Conservation (phyloP, 2,888 invertebrate genomes). For the Nipponacmea schrenckii region DNA sequence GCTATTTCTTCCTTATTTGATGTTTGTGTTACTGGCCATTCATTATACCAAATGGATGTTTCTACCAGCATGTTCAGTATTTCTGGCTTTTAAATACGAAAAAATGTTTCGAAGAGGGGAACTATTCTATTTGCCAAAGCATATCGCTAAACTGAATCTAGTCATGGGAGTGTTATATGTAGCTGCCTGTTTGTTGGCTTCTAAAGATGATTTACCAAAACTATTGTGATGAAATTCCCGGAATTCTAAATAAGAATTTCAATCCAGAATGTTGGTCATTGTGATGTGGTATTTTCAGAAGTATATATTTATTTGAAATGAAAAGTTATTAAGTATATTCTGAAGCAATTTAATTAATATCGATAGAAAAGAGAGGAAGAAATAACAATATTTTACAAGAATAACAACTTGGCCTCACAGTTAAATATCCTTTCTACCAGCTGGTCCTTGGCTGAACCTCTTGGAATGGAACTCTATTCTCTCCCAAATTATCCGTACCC, state of each 20-base stretch:
- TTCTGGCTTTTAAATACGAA: constrained; percentile 89
- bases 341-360: too few relatives aligned
- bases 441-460: too few relatives aligned
- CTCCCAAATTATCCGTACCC: too few relatives aligned
- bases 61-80: constrained; percentile 86
- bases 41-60: constrained; percentile 89
- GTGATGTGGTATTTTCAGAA: too few relatives aligned
- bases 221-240: constrained; percentile 20
- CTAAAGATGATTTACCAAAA: constrained; percentile 36
- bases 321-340: too few relatives aligned
- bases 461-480: too few relatives aligned
- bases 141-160: constrained; percentile 90
- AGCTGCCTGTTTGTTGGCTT: constrained; percentile 71
- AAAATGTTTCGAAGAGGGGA: constrained; percentile 85
- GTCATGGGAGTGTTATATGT: constrained; percentile 91
- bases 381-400: too few relatives aligned
- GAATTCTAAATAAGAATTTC: constrained; percentile 13
- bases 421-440: too few relatives aligned
- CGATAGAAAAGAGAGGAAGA: too few relatives aligned
- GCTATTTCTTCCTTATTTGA: constrained; percentile 84
- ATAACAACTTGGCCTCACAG: too few relatives aligned
- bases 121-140: constrained; percentile 84
- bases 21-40: constrained; percentile 84
- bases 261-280: constrained; percentile 19
- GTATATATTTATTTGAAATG: too few relatives aligned